phyloP scores from a whole-genome alignment of 1,140 invertebrate species.

The Drosophila navojoa region DNA sequence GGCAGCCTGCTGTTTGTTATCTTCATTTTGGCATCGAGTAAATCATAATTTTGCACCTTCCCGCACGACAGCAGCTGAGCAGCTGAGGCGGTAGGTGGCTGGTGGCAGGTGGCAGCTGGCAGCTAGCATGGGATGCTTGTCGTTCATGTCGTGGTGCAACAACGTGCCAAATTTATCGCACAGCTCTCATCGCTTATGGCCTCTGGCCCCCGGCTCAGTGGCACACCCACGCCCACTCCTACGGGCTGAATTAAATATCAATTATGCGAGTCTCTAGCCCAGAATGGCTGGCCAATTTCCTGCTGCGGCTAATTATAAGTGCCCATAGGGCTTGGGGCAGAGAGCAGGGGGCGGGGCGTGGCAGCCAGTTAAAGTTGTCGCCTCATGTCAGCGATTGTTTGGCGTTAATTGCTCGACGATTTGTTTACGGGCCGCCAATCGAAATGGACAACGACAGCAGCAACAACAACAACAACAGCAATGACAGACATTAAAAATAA shows the following conservation, averaged over 20 bases:
- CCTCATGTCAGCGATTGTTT: conserved; percentile 38
- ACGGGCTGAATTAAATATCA: conserved; percentile 31
- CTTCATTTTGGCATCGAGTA: conserved; percentile 63
- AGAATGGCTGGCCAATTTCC: conserved; percentile 46
- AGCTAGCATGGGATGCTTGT: conserved; percentile 17
- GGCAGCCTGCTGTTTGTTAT: conserved; percentile 50
- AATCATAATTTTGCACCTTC: conserved; percentile 66
- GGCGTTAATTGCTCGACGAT: conserved; percentile 64
- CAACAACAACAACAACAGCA: neutral
- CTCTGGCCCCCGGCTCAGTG: neutral
- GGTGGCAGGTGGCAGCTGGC: neutral
- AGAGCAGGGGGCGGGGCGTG: neutral
- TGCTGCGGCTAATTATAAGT: conserved; percentile 28
- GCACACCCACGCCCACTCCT: conserved; percentile 24
- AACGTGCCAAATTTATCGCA: conserved; percentile 49
- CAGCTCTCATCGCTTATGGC: conserved; percentile 15
- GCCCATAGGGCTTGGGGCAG: neutral
- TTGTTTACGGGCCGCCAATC: conserved; percentile 72
- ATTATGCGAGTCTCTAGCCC: conserved; percentile 29
- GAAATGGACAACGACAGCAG: conserved; percentile 47
- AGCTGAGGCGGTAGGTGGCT: neutral
- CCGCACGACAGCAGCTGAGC: conserved; percentile 36
- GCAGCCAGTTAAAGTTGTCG: conserved; percentile 19
- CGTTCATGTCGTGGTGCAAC: conserved; percentile 38
- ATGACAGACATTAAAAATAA: conserved; percentile 37